Base-by-base conservation (phyloP, 2,888 invertebrate species). In the Endomychus coccineus region DNA sequence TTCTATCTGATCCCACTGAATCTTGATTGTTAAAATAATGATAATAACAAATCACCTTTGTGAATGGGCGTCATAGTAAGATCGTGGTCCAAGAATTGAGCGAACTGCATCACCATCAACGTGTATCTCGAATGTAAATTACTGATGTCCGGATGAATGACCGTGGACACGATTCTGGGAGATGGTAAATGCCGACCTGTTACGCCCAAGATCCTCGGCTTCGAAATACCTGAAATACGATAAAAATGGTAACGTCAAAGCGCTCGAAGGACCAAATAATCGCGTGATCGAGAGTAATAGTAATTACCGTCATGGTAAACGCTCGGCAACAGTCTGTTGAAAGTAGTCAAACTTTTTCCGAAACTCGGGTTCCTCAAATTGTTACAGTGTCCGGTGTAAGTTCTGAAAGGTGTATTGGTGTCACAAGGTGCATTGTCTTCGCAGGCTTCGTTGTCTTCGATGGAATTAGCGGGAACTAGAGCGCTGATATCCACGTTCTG, bases 1-100 rank as follows among this genome's bases (percentile, higher is more conserved):
- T n/a, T n/a, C n/a, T n/a, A n/a, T n/a, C n/a, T n/a, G n/a, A n/a
- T n/a, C n/a, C n/a, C n/a, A n/a, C n/a, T n/a, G n/a, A n/a, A n/a
- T n/a, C n/a, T n/a, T n/a, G n/a, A n/a, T n/a, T n/a, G n/a, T n/a
- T n/a, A n/a, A n/a, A n/a, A n/a, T n/a, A n/a, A n/a, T n/a, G n/a
- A n/a, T n/a, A n/a, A n/a, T n/a, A n/a, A n/a, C n/a, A n/a, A n/a
- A 50, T 42, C 51, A 75, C 79, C 88, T 71, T 87, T 87, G 55
- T 86, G 88, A 36, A 90, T 88, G 1, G 91, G 95, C 1, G 94
- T 92, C 76, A 92, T 81, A 1, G 94, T 94, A 32, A 96, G 71
- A 62, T 95, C 95, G 67, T 95, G 95, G 63, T 95, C 95, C 12
- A 95, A 63, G 55, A 96, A 83, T 64, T 95, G 94, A 0, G 91